Conservation (phyloP, 35 echinoderm and acorn worm species). For the Anneissia japonica region DNA sequence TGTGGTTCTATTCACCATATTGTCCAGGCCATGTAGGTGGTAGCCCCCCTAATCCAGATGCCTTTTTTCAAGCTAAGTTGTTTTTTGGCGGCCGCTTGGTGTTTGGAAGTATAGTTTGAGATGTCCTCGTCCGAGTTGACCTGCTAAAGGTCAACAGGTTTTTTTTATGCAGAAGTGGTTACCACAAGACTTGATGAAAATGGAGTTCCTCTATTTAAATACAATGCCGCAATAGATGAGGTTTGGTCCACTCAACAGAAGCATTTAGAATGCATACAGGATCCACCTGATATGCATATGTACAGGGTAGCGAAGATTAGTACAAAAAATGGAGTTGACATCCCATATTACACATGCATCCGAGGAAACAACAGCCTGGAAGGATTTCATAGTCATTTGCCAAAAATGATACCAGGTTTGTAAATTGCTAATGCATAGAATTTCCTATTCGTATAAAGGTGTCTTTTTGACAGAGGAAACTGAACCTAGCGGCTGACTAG, state of each 20-base stretch:
- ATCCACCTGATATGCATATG: constrained; percentile 35
- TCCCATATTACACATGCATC: constrained; percentile 12
- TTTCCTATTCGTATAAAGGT: no score
- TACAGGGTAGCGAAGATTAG: constrained; percentile 20
- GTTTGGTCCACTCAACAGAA: constrained; percentile 37
- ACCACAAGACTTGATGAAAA: neutral
- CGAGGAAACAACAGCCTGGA: constrained; percentile 35
- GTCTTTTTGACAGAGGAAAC: no score
- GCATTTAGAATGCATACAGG: constrained; percentile 46
- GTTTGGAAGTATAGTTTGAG: constrained; percentile 21
- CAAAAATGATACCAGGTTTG: constrained; percentile 41
- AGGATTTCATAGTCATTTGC: constrained; percentile 37
- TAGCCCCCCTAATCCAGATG: neutral
- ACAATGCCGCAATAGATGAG: constrained; percentile 33
- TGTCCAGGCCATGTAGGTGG: constrained; percentile 23
- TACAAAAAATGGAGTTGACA: constrained; percentile 22
- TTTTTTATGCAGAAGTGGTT: constrained; percentile 11
- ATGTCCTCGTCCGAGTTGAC: constrained; percentile 15
- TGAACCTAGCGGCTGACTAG: no score
- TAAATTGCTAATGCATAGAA: no score
- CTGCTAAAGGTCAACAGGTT: neutral
- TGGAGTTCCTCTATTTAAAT: constrained; percentile 22
- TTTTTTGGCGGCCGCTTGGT: constrained; percentile 29
- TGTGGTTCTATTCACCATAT: constrained; percentile 16
- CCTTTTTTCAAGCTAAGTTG: constrained; percentile 19